These are phyloP conservation scores for Amphiprion ocellaris DNA, from an alignment of 2,113 vertebrate genomes.

Conservation along the genomic window DNA sequence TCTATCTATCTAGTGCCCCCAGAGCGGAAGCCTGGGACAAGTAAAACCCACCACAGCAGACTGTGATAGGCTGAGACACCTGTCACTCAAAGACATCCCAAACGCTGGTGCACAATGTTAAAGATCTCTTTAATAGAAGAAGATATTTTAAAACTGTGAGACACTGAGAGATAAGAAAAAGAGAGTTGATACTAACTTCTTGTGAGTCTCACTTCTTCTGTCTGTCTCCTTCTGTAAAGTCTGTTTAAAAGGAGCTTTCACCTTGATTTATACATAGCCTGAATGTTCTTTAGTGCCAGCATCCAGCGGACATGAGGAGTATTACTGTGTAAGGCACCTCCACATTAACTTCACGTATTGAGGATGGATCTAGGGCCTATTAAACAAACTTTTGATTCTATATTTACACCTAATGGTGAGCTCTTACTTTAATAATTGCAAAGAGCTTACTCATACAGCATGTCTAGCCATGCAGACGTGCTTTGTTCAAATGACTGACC, in stretches of 20 bases:
- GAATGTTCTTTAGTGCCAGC: background rate
- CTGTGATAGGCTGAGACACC: background rate
- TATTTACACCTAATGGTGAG: constrained; percentile 1
- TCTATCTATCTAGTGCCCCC: background rate
- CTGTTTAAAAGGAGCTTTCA: background rate
- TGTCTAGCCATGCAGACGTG: constrained; percentile 19
- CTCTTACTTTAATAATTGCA: constrained; percentile 3
- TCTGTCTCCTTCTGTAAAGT: background rate
- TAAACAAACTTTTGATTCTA: constrained; percentile 12
- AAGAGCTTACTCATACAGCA: background rate
- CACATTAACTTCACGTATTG: background rate
- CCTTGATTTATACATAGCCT: constrained; percentile 3
- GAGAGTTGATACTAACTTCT: background rate
- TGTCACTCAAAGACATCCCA: constrained; percentile 4
- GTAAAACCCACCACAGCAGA: background rate
- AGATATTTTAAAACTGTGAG: background rate
- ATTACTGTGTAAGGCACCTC: constrained; percentile 5
- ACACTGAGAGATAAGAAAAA: background rate
- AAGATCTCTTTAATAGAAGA: background rate
- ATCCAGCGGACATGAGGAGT: background rate
- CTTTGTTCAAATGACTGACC: constrained; percentile 46
- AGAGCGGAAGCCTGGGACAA: background rate
- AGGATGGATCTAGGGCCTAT: background rate
- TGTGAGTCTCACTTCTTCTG: background rate
- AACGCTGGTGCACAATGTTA: background rate